These are phyloP conservation scores for Macroramphosus scolopax DNA, from an alignment of 2,797 vertebrate genomes.

Conservation along the genomic window DNA sequence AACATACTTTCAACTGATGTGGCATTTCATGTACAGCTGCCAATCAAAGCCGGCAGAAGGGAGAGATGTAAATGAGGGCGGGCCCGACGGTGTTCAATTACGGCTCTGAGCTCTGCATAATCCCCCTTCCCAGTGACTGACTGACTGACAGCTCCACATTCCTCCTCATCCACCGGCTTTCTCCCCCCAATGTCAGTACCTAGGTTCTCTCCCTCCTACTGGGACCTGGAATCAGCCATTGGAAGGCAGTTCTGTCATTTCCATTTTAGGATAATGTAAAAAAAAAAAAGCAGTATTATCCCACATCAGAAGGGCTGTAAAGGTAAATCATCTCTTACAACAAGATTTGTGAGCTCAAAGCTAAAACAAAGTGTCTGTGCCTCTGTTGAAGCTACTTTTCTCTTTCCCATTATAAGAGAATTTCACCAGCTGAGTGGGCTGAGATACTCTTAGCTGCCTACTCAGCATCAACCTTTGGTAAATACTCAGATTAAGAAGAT, in stretches of 20 bases:
- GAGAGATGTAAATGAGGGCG: slow-evolving; percentile 95
- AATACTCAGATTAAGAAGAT: slow-evolving; percentile 70
- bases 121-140: slow-evolving; percentile 75
- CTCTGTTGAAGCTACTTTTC: slow-evolving; percentile 29
- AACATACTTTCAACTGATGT: slow-evolving; percentile 99
- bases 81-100: slow-evolving; percentile 92
- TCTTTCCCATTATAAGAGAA: slow-evolving; percentile 41
- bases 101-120: slow-evolving; percentile 83
- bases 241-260: slow-evolving; percentile 56
- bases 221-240: slow-evolving; percentile 53
- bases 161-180: slow-evolving; percentile 87
- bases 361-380: slow-evolving; percentile 30
- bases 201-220: slow-evolving; percentile 49
- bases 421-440: slow-evolving; percentile 62
- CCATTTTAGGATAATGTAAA: slow-evolving; percentile 28
- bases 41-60: slow-evolving; percentile 87
- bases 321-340: not conserved
- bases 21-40: slow-evolving; percentile 99
- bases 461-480: slow-evolving; percentile 69
- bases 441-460: slow-evolving; percentile 59
- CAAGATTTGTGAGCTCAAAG: slow-evolving; percentile 35
- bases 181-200: slow-evolving; percentile 61
- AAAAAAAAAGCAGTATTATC: slow-evolving; percentile 20
- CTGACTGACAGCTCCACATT: slow-evolving; percentile 72
- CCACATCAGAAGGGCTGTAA: slow-evolving; percentile 34